A percentile compares a stretch with the other conserved stretches of the same genome.
Conservation (phyloP, 2,888 invertebrate species). For the Nephrocerus scutellatus region DNA sequence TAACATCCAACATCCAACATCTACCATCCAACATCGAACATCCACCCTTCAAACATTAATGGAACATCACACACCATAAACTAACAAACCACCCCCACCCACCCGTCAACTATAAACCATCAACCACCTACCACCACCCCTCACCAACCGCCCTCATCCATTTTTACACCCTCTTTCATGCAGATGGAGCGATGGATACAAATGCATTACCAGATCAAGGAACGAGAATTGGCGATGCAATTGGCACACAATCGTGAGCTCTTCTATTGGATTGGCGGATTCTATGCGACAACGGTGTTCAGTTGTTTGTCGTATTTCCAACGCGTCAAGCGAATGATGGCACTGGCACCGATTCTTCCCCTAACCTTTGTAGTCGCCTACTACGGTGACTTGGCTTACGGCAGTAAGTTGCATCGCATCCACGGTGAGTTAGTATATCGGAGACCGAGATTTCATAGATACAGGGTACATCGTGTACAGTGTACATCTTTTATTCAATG, state of each 20-base stretch:
- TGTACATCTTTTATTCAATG: conserved; percentile 2
- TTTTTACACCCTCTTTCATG: no score
- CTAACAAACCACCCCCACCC: no score
- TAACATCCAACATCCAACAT: no score
- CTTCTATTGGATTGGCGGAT: conserved; percentile 64
- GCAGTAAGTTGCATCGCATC: conserved; percentile 68
- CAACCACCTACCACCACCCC: no score
- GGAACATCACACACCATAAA: no score
- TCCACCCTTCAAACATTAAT: no score
- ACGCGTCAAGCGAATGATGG: conserved; percentile 54
- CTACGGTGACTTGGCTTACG: conserved; percentile 70
- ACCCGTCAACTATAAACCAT: no score
- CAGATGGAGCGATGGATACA: conserved; percentile 75
- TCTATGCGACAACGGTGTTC: conserved; percentile 55
- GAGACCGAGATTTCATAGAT: neutral
- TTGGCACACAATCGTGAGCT: conserved; percentile 65
- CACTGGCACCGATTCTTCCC: conserved; percentile 62
- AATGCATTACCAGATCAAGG: conserved; percentile 71
- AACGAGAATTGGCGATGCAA: conserved; percentile 63
- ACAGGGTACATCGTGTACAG: conserved; percentile 7
- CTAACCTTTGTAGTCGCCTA: conserved; percentile 65
- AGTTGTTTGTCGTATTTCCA: conserved; percentile 53
- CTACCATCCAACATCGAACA: no score
- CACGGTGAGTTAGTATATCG: conserved; percentile 52
- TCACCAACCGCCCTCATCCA: no score